phyloP scores from a whole-genome alignment of 2,113 vertebrate species.

The Ascaphus truei region DNA sequence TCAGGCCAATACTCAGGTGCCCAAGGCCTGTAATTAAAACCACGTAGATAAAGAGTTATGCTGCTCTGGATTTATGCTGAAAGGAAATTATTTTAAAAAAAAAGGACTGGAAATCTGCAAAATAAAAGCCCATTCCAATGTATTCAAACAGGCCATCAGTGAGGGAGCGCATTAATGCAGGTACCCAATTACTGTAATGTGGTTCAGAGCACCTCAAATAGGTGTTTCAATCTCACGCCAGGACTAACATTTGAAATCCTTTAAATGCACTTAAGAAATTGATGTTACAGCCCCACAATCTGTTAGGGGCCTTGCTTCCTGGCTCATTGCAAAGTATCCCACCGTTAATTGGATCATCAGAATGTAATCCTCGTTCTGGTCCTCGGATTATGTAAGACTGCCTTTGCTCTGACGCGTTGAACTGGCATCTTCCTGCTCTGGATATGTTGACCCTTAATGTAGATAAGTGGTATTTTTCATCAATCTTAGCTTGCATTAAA shows the following conservation, averaged over 20 bases:
- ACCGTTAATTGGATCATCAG: constrained; percentile 98
- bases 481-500: constrained; percentile 78
- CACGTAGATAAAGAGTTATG: constrained; percentile 47
- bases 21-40: constrained; percentile 57
- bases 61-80: constrained; percentile 48
- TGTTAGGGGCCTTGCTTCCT: constrained; percentile 83
- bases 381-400: constrained; percentile 90
- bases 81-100: background rate
- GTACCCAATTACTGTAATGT: constrained; percentile 87
- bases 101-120: constrained; percentile 45
- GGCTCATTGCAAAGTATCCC: constrained; percentile 81
- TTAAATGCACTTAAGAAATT: constrained; percentile 99
- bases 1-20: constrained; percentile 43
- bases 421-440: constrained; percentile 61
- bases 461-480: constrained; percentile 97
- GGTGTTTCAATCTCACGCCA: constrained; percentile 75
- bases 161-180: constrained; percentile 69
- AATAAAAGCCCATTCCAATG: constrained; percentile 54
- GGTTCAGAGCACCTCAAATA: constrained; percentile 71
- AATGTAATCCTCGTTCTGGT: constrained; percentile 89
- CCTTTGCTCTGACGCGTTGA: constrained; percentile 85
- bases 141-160: constrained; percentile 53
- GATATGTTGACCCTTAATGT: constrained; percentile 91
- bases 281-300: constrained; percentile 87
- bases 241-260: constrained; percentile 93